Percentiles rank a stretch among this genome's conserved stretches.
Conservation (phyloP, 2,113 vertebrate species). For the Cyprinus carpio region DNA sequence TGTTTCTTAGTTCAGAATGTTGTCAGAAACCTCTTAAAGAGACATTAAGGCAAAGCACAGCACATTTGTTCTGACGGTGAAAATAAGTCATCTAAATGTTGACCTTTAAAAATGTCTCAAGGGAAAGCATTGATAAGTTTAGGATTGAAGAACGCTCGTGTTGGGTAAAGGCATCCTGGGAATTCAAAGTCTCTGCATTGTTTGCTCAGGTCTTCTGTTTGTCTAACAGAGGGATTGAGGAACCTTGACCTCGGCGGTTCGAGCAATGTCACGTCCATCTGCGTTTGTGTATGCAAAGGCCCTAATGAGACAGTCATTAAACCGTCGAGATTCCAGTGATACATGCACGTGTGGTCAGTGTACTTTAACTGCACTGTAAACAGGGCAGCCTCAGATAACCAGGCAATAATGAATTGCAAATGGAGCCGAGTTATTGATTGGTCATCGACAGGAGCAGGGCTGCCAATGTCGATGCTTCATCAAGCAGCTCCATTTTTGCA, state of each 20-base stretch:
- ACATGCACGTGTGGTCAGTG: constrained; percentile 36
- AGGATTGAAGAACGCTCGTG: constrained; percentile 32
- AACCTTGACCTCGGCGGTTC: constrained; percentile 65
- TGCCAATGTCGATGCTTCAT: constrained; percentile 77
- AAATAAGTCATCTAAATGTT: constrained; percentile 78
- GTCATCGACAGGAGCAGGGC: constrained; percentile 72
- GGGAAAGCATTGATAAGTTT: constrained; percentile 29
- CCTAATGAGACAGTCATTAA: constrained; percentile 46
- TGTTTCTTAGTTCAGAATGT: not conserved
- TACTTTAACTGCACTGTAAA: constrained; percentile 75
- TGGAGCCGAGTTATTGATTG: constrained; percentile 79
- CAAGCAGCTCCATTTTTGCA: constrained; percentile 75
- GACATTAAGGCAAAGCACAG: constrained; percentile 68
- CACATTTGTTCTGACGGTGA: constrained; percentile 64
- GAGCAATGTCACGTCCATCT: constrained; percentile 49
- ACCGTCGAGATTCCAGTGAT: constrained; percentile 9
- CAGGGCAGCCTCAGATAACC: constrained; percentile 77
- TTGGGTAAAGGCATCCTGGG: constrained; percentile 10
- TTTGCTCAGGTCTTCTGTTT: constrained; percentile 38
- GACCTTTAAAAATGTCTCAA: constrained; percentile 48
- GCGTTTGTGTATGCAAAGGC: constrained; percentile 55
- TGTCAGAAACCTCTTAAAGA: constrained; percentile 45
- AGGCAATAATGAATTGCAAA: constrained; percentile 86
- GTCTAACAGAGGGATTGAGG: constrained; percentile 41
- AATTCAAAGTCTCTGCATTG: constrained; percentile 40